Evolutionary conservation across 2,113 vertebrate species (phyloP).

Genomic region (Odocoileus hemionus): DNA sequence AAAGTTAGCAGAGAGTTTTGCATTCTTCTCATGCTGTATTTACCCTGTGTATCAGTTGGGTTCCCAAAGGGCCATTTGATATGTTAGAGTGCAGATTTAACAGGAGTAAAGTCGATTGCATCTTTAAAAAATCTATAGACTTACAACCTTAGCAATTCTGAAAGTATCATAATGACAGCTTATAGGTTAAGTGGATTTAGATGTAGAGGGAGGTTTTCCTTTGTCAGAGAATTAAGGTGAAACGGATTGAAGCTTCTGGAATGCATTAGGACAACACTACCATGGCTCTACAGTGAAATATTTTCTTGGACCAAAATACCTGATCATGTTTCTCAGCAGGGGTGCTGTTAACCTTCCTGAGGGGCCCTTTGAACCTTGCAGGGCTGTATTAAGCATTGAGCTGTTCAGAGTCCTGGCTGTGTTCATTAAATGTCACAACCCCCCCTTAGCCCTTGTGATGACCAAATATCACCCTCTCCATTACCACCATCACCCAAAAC

Average conservation of each 20-base stretch:
- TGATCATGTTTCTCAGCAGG: background rate
- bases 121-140: constrained; percentile 53
- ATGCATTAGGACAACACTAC: background rate
- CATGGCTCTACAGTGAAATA: background rate
- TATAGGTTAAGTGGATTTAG: constrained; percentile 44
- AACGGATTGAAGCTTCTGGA: constrained; percentile 14
- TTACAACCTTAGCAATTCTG: constrained; percentile 51
- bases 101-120: background rate
- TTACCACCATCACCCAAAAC: background rate
- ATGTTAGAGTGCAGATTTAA: constrained; percentile 48
- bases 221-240: constrained; percentile 60
- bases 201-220: constrained; percentile 30
- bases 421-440: background rate
- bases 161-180: background rate
- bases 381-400: background rate
- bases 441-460: background rate
- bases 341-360: background rate
- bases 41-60: constrained; percentile 27
- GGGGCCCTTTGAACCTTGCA: background rate
- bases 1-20: background rate
- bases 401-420: background rate
- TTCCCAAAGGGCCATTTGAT: constrained; percentile 1
- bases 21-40: background rate
- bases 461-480: background rate
- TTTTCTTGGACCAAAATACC: background rate